These are phyloP conservation scores for Orchestia grillus DNA, from an alignment of 1,140 invertebrate species.

Conservation along the genomic window DNA sequence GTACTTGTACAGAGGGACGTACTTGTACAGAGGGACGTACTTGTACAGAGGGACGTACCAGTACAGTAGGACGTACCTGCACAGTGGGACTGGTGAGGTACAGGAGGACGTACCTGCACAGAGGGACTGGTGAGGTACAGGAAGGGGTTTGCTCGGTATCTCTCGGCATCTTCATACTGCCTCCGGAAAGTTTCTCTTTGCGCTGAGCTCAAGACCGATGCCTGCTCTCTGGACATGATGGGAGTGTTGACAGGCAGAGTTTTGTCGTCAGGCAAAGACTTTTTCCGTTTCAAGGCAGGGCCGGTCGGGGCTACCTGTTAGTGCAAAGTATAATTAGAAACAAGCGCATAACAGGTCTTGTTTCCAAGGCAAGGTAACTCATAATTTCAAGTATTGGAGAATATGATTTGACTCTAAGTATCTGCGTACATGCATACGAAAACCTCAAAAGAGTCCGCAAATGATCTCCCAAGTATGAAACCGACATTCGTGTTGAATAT, in stretches of 20 bases:
- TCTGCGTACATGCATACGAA: too few relatives aligned
- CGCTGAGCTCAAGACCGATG: conserved; percentile 90
- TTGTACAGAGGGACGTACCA: not conserved
- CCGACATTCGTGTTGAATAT: too few relatives aligned
- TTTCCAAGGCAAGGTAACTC: not conserved
- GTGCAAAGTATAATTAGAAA: not conserved
- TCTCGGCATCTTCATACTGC: conserved; percentile 91
- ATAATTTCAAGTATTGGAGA: not conserved
- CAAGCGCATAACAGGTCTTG: not conserved
- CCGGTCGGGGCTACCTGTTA: conserved; percentile 78
- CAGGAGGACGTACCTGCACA: conserved; percentile 90
- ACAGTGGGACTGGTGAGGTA: conserved; percentile 92
- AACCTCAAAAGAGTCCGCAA: too few relatives aligned
- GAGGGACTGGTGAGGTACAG: conserved; percentile 95
- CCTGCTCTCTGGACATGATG: conserved; percentile 93
- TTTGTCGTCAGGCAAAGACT: conserved; percentile 94
- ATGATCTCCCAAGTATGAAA: too few relatives aligned
- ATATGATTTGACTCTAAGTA: too few relatives aligned
- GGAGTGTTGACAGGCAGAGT: conserved; percentile 82
- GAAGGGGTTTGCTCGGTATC: conserved; percentile 91
- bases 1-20: too few relatives aligned
- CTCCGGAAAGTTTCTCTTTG: conserved; percentile 92
- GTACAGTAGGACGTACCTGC: not conserved
- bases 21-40: too few relatives aligned
- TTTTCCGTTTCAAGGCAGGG: conserved; percentile 84